Conservation (phyloP, 1,140 invertebrate species). For the Zaprionus ghesquierei region DNA sequence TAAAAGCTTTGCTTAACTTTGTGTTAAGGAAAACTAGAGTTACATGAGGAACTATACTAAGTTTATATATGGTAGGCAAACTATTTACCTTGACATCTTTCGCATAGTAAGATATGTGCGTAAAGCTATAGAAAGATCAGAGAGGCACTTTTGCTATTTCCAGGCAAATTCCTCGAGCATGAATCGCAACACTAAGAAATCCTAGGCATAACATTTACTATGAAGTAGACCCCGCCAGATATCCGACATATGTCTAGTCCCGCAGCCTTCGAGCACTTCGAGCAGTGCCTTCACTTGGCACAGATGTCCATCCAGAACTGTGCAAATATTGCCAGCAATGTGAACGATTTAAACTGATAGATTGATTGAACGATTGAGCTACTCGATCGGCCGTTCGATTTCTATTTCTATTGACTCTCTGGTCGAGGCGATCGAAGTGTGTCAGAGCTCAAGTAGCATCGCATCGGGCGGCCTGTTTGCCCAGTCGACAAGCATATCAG, state of each 20-base stretch:
- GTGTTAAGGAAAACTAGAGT: too few species aligned
- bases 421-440: constrained; percentile 23
- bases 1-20: too few species aligned
- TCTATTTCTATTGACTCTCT: constrained; percentile 1
- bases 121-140: too few species aligned
- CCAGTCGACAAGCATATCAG: neutral
- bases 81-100: too few species aligned
- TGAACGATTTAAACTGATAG: constrained; percentile 1
- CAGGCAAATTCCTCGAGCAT: too few species aligned
- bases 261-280: constrained; percentile 22
- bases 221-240: neutral
- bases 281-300: constrained; percentile 21
- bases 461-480: constrained; percentile 13
- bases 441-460: constrained; percentile 74
- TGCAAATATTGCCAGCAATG: constrained; percentile 27
- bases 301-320: constrained; percentile 33
- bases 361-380: constrained; percentile 1
- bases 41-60: too few species aligned
- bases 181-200: too few species aligned
- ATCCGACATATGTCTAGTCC: constrained; percentile 1
- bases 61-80: too few species aligned
- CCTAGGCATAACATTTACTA: neutral
- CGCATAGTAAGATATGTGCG: too few species aligned
- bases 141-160: too few species aligned
- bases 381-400: neutral